Percentiles rank a stretch among this genome's conserved stretches.
Conservation (phyloP, 2,797 vertebrate species). For the Numenius phaeopus region DNA sequence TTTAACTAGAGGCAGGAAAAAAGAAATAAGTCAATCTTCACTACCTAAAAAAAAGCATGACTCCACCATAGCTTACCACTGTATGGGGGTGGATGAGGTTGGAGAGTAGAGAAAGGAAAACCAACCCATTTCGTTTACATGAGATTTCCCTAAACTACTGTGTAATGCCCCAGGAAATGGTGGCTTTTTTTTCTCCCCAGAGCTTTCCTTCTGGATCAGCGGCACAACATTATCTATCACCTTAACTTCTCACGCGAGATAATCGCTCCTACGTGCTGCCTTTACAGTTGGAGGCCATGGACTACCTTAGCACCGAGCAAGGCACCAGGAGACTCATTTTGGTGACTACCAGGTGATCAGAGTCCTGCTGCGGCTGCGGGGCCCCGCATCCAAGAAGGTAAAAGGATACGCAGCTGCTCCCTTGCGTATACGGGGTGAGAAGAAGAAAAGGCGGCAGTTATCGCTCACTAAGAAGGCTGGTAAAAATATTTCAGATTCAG, state of each 20-base stretch:
- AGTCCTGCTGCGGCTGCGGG: background rate
- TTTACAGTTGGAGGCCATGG: rapidly evolving
- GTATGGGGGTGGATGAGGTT: background rate
- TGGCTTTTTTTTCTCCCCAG: background rate
- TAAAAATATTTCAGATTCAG: background rate
- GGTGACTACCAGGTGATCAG: background rate
- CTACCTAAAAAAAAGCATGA: background rate
- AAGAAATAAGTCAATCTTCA: background rate
- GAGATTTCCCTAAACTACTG: background rate
- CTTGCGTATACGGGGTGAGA: rapidly evolving
- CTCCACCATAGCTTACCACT: background rate
- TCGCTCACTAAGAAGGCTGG: background rate
- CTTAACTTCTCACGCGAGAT: background rate
- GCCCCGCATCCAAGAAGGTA: background rate
- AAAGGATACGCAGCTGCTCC: background rate
- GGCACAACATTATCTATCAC: background rate
- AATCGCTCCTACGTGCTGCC: rapidly evolving
- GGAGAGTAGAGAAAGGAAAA: background rate
- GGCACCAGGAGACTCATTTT: background rate
- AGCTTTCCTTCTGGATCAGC: background rate
- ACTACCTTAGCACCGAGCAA: rapidly evolving
- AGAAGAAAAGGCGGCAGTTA: background rate
- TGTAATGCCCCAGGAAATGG: background rate
- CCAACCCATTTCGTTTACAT: background rate
- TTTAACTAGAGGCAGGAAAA: background rate